Evolutionary conservation across 1,140 invertebrate species (phyloP).

Genomic region (Carposina sasakii): DNA sequence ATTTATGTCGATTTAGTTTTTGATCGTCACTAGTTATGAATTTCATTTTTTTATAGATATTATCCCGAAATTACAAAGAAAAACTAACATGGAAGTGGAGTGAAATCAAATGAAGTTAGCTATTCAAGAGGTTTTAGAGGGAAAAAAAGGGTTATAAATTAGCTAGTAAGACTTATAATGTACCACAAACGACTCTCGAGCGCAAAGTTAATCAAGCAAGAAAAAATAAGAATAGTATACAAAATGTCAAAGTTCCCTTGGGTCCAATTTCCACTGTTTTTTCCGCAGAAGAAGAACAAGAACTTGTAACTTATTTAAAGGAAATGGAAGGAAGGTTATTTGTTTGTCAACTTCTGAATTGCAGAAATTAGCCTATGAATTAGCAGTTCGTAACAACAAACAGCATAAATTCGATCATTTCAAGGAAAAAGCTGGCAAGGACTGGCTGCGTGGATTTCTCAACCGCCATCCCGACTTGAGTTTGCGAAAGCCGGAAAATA

Average conservation of each 20-base stretch:
- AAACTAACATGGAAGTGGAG: conserved; percentile 4
- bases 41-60: conserved; percentile 7
- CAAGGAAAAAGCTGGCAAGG: conserved; percentile 23
- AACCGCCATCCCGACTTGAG: conserved; percentile 32
- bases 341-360: conserved; percentile 11
- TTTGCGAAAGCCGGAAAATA: conserved; percentile 25
- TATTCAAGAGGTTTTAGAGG: conserved; percentile 4
- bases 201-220: conserved; percentile 13
- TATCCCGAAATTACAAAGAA: conserved; percentile 2
- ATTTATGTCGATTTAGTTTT: no score
- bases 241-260: conserved; percentile 4
- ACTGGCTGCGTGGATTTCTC: conserved; percentile 35
- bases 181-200: conserved; percentile 24
- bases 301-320: conserved; percentile 14
- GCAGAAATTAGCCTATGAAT: conserved; percentile 7
- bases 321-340: conserved; percentile 22
- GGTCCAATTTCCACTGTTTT: background rate
- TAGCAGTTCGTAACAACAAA: conserved; percentile 9
- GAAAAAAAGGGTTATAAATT: conserved; percentile 16
- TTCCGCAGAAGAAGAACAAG: conserved; percentile 13
- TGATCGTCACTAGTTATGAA: no score
- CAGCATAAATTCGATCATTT: conserved; percentile 3
- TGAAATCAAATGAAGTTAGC: conserved; percentile 4
- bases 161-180: conserved; percentile 10
- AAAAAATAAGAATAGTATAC: conserved; percentile 1